Evolutionary conservation across 2,113 vertebrate species (phyloP), one percentile per base, ranked within the genome.

Genomic region (Pandion haliaetus): DNA sequence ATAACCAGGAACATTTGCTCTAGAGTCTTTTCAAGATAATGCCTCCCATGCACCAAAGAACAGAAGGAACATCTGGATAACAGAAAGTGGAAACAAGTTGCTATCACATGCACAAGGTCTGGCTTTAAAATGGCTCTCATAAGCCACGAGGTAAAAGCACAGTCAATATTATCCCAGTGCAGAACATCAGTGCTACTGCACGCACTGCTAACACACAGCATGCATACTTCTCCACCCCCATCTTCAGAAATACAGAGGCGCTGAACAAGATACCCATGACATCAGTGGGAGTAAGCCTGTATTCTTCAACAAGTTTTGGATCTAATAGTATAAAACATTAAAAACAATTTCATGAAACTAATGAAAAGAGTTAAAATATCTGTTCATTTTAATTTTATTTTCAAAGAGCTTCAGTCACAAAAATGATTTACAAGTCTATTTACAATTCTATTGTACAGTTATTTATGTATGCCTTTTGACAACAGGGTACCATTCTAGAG

Each of bases 401-500:
- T 97, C 97, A 97, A 98, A 98, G 96, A 97, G 95, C 74, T 96
- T 98, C 96, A 95, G 97, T 98, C 98, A 98, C 92, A 98, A 98
- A 98, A 98, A 97, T 96, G 86, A 98, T 97, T 97, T 97, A 95
- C 97, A 97, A 91, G 93, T 93, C 92, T 98, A 98, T 98, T 97
- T 98, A 98, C 98, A 98, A 65, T 94, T 95, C 89, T 98, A 97
- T 97, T 98, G 95, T 98, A 98, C 98, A 98, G 87, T 96, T 97
- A 94, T 92, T 97, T 94, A 97, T 94, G 97, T 98, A 95, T 98
- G 98, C 97, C 92, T 98, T 95, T 97, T 97, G 97, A 98, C 98
- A 98, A 97, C 90, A 95, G 97, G 98, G 98, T 98, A 98, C 98
- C 98, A 97, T 98, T 98, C 96, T 97, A 97, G 96, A 98, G 98